A percentile compares a stretch with the other conserved stretches of the same genome.
Conservation (phyloP, 2,797 vertebrate species). For the Odontamblyopus lacepedii region DNA sequence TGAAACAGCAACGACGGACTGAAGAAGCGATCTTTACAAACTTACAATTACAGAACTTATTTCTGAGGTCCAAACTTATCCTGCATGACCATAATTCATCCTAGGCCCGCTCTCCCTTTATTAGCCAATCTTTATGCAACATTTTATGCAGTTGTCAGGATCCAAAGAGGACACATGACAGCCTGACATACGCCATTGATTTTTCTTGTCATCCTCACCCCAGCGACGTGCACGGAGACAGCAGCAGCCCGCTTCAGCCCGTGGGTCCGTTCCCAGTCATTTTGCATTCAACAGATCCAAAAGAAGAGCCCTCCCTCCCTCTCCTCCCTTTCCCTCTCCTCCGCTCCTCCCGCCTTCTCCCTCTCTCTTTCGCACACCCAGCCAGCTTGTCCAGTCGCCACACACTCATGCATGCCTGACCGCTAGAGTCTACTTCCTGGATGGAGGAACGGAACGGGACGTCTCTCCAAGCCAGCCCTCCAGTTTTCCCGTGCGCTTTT, state of each 20-base stretch:
- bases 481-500: constrained; percentile 44
- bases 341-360: constrained; percentile 42
- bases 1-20: too few species aligned
- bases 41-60: not conserved
- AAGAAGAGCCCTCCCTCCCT: constrained; percentile 46
- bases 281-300: constrained; percentile 61
- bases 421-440: constrained; percentile 85
- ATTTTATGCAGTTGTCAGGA: constrained; percentile 13
- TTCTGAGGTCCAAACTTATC: too few species aligned
- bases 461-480: constrained; percentile 55
- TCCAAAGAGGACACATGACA: constrained; percentile 22
- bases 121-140: constrained; percentile 38
- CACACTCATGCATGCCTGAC: constrained; percentile 67
- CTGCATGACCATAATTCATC: not conserved
- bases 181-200: constrained; percentile 31
- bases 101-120: constrained; percentile 7
- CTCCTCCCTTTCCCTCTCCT: constrained; percentile 40
- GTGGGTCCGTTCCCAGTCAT: constrained; percentile 53
- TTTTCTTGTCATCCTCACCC: constrained; percentile 33
- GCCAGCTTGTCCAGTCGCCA: constrained; percentile 69
- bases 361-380: constrained; percentile 62
- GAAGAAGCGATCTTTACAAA: too few species aligned
- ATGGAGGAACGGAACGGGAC: constrained; percentile 82
- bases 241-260: constrained; percentile 31
- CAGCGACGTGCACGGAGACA: constrained; percentile 17